These are phyloP conservation scores for Agrochola lychnidis DNA, from an alignment of 2,888 invertebrate genomes.

Conservation along the genomic window DNA sequence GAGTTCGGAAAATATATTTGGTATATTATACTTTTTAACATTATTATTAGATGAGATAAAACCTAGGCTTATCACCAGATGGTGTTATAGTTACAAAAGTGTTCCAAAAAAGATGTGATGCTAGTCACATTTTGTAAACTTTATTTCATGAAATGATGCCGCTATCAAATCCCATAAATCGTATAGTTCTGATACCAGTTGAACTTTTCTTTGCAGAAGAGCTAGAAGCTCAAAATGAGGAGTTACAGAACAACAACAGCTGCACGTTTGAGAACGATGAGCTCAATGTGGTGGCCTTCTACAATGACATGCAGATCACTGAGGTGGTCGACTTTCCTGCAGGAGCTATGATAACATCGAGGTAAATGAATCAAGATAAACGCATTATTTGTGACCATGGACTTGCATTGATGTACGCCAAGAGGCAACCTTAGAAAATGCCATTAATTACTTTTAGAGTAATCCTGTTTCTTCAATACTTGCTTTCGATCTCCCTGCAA, in stretches of 20 bases:
- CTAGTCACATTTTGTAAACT: background rate
- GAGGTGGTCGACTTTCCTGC: constrained; percentile 95
- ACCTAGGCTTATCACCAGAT: background rate
- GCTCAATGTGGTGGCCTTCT: constrained; percentile 95
- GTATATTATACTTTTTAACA: background rate
- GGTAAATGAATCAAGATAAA: constrained; percentile 77
- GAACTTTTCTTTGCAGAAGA: constrained; percentile 79
- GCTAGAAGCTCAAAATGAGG: constrained; percentile 86
- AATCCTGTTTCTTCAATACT: background rate
- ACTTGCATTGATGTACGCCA: background rate
- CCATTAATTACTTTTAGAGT: background rate
- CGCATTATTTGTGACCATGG: background rate
- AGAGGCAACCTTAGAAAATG: background rate
- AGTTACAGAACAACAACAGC: constrained; percentile 92
- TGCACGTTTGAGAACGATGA: constrained; percentile 95
- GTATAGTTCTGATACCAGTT: background rate
- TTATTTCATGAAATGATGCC: background rate
- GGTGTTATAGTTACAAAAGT: background rate
- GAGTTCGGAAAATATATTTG: constrained; percentile 69
- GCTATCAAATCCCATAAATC: background rate
- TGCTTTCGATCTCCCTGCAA: background rate
- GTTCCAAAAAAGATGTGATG: no score
- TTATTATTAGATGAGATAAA: background rate
- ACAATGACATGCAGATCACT: constrained; percentile 94
- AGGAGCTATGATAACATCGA: constrained; percentile 92